Evolutionary conservation across 2,797 vertebrate genomes (phyloP), one percentile per base, ranked within the genome.

Genomic region (Muscicapa striata): DNA sequence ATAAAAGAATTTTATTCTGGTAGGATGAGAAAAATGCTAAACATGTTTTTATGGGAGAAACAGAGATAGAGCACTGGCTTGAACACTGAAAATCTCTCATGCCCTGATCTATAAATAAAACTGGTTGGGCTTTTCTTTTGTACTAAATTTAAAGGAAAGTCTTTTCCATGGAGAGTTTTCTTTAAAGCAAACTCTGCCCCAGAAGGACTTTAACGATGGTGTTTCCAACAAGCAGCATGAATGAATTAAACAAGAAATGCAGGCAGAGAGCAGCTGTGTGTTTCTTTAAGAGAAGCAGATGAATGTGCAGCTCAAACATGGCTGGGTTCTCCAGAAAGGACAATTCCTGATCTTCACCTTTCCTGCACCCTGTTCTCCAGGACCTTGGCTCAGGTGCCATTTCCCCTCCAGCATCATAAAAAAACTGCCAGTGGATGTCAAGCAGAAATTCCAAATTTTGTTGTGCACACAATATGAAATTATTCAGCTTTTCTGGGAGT

Each of bases 91-190:
- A 93, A 66, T 93, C 95, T 95, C 95, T 94, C 95, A 95, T 96
- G 94, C 93, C 91, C 93, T 10, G 36, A 52, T 95, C 96, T 95
- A 97, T 96, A 97, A 97, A 97, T 97, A 97, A 93, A 95, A 84
- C 38, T 69, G 22, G 36, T 57, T 72, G 83, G 87, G 87, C 34
- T 91, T 94, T 90, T 90, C 80, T 92, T 78, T 75, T 57, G 78
- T 86, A 84, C 94, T 96, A 96, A 96, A 96, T 96, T 93, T 86
- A 95, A 95, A 90, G 82, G 77, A 10, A 87, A 95, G 79, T 0
- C 93, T 96, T 95, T 89, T 96, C 97, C 94, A 18, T 18, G 40
- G 90, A 95, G 92, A 90, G 77, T 76, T 95, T 84, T 36, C 91
- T 91, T 96, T 80, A 92, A 94, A 91, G 94, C 89, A 88, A 87